phyloP scores from a whole-genome alignment of 2,797 vertebrate species.

The Poeciliopsis paucimaculata region DNA sequence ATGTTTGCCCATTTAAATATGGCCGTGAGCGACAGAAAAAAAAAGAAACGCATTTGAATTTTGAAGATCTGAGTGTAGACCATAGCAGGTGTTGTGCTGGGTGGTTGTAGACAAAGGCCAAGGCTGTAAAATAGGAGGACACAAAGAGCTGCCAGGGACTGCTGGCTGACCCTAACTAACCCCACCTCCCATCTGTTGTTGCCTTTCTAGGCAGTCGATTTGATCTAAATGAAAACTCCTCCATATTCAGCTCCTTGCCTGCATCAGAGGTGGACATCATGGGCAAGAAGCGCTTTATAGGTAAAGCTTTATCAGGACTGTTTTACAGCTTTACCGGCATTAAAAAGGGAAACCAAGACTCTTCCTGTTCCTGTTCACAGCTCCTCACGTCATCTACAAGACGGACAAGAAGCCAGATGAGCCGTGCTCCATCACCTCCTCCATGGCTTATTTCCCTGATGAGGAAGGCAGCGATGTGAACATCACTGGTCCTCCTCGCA shows the following conservation, averaged over 20 bases:
- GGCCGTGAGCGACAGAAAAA: background rate
- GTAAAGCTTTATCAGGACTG: constrained; percentile 69
- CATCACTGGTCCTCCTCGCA: constrained; percentile 84
- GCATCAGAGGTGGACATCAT: constrained; percentile 89
- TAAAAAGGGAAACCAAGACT: background rate
- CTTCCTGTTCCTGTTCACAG: constrained; percentile 65
- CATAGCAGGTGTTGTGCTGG: constrained; percentile 58
- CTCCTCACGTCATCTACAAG: constrained; percentile 92
- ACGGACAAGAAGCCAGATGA: constrained; percentile 88
- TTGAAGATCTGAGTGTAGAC: background rate
- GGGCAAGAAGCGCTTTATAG: constrained; percentile 90
- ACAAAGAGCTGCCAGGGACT: constrained; percentile 56
- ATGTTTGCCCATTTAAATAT: constrained; percentile 19
- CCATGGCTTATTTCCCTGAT: constrained; percentile 88
- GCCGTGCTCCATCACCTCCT: constrained; percentile 95
- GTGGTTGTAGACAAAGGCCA: constrained; percentile 40
- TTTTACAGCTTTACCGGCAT: background rate
- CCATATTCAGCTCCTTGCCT: constrained; percentile 90
- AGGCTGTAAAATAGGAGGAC: constrained; percentile 53
- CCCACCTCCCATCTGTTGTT: constrained; percentile 37
- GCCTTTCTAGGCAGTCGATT: constrained; percentile 71
- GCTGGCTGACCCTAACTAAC: constrained; percentile 46
- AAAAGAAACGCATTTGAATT: constrained; percentile 9
- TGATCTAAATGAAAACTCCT: constrained; percentile 82
- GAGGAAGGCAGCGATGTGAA: constrained; percentile 84